phyloP scores from a whole-genome alignment of 2,113 vertebrate species.

The Pandion haliaetus region DNA sequence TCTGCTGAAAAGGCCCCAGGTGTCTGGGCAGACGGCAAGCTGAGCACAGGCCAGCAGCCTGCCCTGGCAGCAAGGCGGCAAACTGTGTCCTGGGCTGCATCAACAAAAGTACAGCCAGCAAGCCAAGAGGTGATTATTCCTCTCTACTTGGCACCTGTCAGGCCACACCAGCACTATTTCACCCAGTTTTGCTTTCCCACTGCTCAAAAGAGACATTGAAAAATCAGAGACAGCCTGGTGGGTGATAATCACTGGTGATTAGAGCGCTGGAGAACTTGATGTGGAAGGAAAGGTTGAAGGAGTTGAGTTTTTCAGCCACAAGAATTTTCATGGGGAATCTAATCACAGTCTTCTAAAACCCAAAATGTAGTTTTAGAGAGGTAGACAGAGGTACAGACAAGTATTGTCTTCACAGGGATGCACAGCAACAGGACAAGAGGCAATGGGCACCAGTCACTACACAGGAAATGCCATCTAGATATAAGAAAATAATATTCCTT shows the following conservation, averaged over 20 bases:
- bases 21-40: neutral
- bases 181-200: neutral
- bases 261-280: neutral
- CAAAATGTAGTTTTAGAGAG: neutral
- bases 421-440: neutral
- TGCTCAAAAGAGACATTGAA: neutral
- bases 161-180: neutral
- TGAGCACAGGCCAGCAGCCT: neutral
- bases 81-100: neutral
- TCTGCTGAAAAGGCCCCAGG: neutral
- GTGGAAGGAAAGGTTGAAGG: neutral
- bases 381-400: neutral
- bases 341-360: neutral
- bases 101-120: neutral
- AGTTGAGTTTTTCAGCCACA: neutral
- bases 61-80: neutral
- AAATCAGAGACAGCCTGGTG: neutral
- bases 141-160: neutral
- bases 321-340: neutral
- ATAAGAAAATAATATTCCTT: neutral
- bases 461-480: neutral
- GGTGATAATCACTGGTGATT: neutral
- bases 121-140: neutral
- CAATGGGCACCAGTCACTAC: neutral
- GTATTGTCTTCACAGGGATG: neutral